Evolutionary conservation across 37 sponge, comb jelly and placozoan genomes (phyloP).

Genomic region (Crambe crambe): DNA sequence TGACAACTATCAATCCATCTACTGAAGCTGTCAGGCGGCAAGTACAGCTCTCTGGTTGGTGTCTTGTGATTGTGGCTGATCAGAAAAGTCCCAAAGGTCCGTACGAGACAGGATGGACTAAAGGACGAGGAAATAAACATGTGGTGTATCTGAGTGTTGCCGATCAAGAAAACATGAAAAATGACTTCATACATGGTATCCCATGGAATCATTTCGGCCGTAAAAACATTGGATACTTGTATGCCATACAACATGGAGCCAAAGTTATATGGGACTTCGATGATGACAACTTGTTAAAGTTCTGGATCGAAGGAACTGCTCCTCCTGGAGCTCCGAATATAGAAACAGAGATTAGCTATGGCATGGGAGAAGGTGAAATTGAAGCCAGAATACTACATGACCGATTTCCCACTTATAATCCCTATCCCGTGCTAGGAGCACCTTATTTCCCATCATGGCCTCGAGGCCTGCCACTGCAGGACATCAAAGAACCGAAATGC

Average conservation of each 20-base stretch:
- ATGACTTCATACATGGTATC: constrained; percentile 19
- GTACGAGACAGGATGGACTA: constrained; percentile 36
- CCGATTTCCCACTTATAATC: constrained; percentile 58
- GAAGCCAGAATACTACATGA: constrained; percentile 3
- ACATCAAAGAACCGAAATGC: constrained; percentile 14
- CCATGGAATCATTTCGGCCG: constrained; percentile 63
- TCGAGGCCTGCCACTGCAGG: constrained; percentile 53
- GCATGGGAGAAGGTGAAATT: background rate
- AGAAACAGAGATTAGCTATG: constrained; percentile 2
- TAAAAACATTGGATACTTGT: constrained; percentile 72
- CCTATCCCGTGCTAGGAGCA: constrained; percentile 57
- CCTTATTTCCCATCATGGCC: constrained; percentile 60
- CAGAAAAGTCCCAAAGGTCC: constrained; percentile 21
- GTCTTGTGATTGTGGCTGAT: constrained; percentile 60
- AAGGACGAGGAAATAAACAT: constrained; percentile 33
- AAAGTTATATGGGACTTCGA: constrained; percentile 66
- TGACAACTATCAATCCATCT: too few species aligned
- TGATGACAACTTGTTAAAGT: constrained; percentile 69
- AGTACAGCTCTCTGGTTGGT: constrained; percentile 45
- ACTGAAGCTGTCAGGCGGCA: constrained; percentile 35
- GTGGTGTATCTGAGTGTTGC: constrained; percentile 40
- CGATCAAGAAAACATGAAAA: constrained; percentile 19
- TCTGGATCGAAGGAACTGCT: constrained; percentile 47
- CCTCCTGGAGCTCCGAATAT: constrained; percentile 40
- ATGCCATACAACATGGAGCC: constrained; percentile 63